Evolutionary conservation across 2,888 invertebrate genomes (phyloP), one percentile per base, ranked within the genome.

Genomic region (Drosophila maculinotata): DNA sequence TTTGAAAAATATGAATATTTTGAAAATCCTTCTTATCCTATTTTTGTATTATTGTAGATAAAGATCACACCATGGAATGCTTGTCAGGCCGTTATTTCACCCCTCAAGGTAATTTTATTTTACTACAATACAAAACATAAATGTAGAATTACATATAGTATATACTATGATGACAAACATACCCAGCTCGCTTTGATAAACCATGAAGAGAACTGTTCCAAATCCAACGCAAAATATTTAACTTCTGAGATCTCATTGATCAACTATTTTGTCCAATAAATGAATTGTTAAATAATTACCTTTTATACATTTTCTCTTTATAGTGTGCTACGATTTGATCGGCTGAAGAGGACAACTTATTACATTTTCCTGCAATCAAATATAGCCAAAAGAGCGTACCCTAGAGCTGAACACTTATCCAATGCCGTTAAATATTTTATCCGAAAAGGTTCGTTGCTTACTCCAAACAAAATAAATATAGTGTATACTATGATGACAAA

Each of bases 111-210:
- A 20, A 2, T 3, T 20, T 2, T 20, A 20, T 3, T 20, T 20
- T 20, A 20, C 4, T 20, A 3, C 20, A 20, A 20, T 20, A 20
- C 1, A 31, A 45, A 14, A 3, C 4, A 6, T 6, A 3, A 8
- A n/a, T 23, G n/a, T n/a, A n/a, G n/a, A n/a, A n/a, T n/a, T n/a
- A n/a, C n/a, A n/a, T n/a, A n/a, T n/a, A n/a, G n/a, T n/a, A n/a
- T 35, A 2, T 39, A 31, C 20, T 20, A 41, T 67, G 62, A 81
- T 79, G 76, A 79, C 52, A 76, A 72, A 57, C 47, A 71, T 63
- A 87, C 80, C 80, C 87, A 88, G 88, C 88, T 87, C 86, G 78
- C 87, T 88, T 83, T 63, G 86, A 88, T 42, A 28, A 28, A 52
- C 68, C 54, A 60, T 88, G 87, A 88, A 87, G 82, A 87, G 38